These are phyloP conservation scores for Cantharis nigra DNA, from an alignment of 2,888 invertebrate genomes.

Conservation along the genomic window DNA sequence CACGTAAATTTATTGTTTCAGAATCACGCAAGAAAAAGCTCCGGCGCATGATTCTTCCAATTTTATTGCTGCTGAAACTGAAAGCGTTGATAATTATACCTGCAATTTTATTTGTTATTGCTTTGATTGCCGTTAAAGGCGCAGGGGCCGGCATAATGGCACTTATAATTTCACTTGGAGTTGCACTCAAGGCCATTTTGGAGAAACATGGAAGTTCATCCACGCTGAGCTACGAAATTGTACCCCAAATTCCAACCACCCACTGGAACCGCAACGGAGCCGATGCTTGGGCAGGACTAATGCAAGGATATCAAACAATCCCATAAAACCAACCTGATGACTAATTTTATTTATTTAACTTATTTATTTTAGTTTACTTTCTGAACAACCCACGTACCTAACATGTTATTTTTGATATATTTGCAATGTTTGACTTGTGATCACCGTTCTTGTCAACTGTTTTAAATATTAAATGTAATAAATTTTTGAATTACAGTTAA, in stretches of 20 bases:
- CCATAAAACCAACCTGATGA: constrained; percentile 7
- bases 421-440: neutral
- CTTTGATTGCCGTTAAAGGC: constrained; percentile 69
- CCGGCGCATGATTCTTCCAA: constrained; percentile 65
- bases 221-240: constrained; percentile 51
- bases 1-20: constrained; percentile 44
- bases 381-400: neutral
- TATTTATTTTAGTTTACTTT: neutral
- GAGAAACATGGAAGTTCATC: constrained; percentile 44
- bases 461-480: neutral
- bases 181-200: constrained; percentile 49
- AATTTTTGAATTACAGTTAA: neutral
- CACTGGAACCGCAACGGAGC: constrained; percentile 47
- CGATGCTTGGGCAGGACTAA: constrained; percentile 26
- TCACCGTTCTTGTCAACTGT: neutral
- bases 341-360: neutral
- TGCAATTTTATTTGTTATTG: constrained; percentile 63
- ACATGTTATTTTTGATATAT: neutral
- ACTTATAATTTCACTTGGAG: constrained; percentile 62
- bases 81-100: constrained; percentile 67
- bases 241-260: constrained; percentile 41
- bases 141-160: constrained; percentile 66
- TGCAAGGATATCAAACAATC: constrained; percentile 43
- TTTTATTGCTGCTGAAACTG: constrained; percentile 65
- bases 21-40: constrained; percentile 64